phyloP scores from a whole-genome alignment of 2,888 invertebrate species.

The Caenorhabditis auriculariae region DNA sequence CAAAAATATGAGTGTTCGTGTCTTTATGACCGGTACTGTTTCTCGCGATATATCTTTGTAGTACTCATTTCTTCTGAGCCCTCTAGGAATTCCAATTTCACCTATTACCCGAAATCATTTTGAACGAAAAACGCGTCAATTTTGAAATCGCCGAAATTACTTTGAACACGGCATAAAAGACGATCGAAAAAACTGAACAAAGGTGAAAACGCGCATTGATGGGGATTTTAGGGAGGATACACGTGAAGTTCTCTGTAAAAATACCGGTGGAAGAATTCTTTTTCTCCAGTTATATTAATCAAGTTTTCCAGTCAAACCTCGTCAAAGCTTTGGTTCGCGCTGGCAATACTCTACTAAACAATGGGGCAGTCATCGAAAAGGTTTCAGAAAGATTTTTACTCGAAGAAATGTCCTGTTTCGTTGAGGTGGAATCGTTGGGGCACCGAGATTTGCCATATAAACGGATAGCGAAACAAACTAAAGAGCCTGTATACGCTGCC shows the following conservation, averaged over 20 bases:
- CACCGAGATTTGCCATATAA: constrained; percentile 56
- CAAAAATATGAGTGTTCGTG: too few species aligned
- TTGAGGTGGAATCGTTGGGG: constrained; percentile 50
- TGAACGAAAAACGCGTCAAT: too few species aligned
- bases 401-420: not conserved
- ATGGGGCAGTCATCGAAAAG: constrained; percentile 59
- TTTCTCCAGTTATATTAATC: not conserved
- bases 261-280: not conserved
- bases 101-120: too few species aligned
- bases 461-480: constrained; percentile 50
- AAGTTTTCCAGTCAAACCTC: constrained; percentile 43
- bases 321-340: constrained; percentile 52
- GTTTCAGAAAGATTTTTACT: constrained; percentile 4
- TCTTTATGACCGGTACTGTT: too few species aligned
- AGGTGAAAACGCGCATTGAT: too few species aligned
- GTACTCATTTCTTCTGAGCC: too few species aligned
- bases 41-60: too few species aligned
- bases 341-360: constrained; percentile 52
- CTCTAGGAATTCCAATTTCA: too few species aligned
- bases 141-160: too few species aligned
- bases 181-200: not conserved
- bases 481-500: constrained; percentile 53
- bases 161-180: too few species aligned
- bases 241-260: not conserved
- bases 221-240: not conserved